A percentile compares a stretch with the other conserved stretches of the same genome.
phyloP scores from a whole-genome alignment of 2,888 invertebrate species.

The Ditylenchus weischeri region DNA sequence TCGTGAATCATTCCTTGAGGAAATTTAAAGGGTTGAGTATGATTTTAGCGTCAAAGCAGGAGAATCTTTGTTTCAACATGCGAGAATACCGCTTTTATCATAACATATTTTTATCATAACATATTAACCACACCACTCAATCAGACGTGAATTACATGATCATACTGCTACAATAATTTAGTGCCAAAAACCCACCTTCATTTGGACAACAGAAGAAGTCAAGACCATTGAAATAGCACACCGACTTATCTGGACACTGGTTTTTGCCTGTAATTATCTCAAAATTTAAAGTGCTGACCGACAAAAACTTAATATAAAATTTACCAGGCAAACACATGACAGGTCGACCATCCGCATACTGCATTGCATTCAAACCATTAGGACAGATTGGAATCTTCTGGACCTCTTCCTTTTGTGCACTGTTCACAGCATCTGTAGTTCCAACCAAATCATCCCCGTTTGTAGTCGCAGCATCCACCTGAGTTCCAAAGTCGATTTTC shows the following conservation, averaged over 20 bases:
- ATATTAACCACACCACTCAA: no score
- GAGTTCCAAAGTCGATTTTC: slow-evolving; percentile 14
- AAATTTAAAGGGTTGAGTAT: no score
- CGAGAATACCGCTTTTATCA: not conserved
- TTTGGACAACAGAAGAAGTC: slow-evolving; percentile 58
- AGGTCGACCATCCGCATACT: slow-evolving; percentile 40
- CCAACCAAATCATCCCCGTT: slow-evolving; percentile 1
- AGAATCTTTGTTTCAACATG: no score
- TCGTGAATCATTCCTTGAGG: no score
- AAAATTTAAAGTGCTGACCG: no score
- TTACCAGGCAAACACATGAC: slow-evolving; percentile 54
- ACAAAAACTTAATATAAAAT: no score
- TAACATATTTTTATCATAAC: no score
- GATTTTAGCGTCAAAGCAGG: no score
- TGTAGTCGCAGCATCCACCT: slow-evolving; percentile 5
- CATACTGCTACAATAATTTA: not conserved
- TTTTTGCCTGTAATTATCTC: slow-evolving; percentile 41
- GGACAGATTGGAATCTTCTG: slow-evolving; percentile 46
- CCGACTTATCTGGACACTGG: slow-evolving; percentile 53
- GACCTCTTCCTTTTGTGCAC: not conserved
- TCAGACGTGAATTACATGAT: no score
- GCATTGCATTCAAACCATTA: slow-evolving; percentile 47
- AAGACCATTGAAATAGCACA: slow-evolving; percentile 58
- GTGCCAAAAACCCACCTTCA: slow-evolving; percentile 29
- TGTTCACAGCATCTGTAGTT: not conserved